Evolutionary conservation across 2,113 vertebrate genomes (phyloP), one percentile per base, ranked within the genome.

Genomic region (Chinchilla lanigera): DNA sequence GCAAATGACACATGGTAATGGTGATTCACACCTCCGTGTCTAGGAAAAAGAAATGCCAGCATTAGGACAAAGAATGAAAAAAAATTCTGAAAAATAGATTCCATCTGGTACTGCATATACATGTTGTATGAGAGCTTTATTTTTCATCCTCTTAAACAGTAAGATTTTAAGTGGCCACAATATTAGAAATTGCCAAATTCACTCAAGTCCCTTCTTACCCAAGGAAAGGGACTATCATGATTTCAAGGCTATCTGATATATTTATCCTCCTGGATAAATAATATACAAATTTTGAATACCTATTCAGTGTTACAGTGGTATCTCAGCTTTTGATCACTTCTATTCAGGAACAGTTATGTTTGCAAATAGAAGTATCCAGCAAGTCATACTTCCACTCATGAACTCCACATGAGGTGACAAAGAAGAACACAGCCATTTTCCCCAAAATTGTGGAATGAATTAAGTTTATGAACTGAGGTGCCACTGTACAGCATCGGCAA

Each of bases 1-100:
- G 38, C 81, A 88, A 58, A 83, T 28, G 90, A 83, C 81, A 85
- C 95, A 65, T 35, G 22, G 30, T 44, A 77, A 65, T 58, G 63
- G 77, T 94, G 56, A 94, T 86, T 97, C 84, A 94, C 93, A 96
- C 67, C 78, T 97, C 95, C 52, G n/a, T 69, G 96, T 96, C 84
- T 96, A 71, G 61, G 35, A 90, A 47, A 94, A 63, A 41, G 61
- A 95, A 95, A 82, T 81, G 77, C 50, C 89, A 97, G 52, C 30
- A 83, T 93, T 44, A 94, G 69, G 95, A 97, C 58, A 95, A 95
- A 93, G 75, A 89, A 92, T 50, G 47, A 92, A 47, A 94, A 84
- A 82, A 78, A 93, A 92, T 50, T 95, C 71, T 96, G 92, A 52
- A 90, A 90, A 94, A 69, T 84, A 14, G 13, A 63, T 85, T 33